Conservation (phyloP, 2,113 vertebrate genomes). For the Odocoileus hemionus region DNA sequence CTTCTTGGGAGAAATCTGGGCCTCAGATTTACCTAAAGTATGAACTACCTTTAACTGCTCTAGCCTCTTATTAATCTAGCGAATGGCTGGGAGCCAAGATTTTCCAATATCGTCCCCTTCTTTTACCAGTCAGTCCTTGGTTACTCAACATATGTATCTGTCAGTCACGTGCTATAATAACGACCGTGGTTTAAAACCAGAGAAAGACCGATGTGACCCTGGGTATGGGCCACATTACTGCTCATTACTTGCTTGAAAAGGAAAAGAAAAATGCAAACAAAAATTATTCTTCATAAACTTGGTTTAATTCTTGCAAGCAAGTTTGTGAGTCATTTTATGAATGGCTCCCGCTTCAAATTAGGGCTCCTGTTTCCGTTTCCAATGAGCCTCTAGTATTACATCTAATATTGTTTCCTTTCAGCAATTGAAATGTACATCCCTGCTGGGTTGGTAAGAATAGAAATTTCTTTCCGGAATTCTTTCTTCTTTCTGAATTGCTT, state of each 20-base stretch:
- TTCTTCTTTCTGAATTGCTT: slow-evolving; percentile 75
- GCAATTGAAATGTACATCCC: slow-evolving; percentile 77
- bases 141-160: not conserved
- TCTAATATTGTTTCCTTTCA: slow-evolving; percentile 77
- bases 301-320: slow-evolving; percentile 72
- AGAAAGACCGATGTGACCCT: not conserved
- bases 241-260: slow-evolving; percentile 44
- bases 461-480: slow-evolving; percentile 78
- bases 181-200: not conserved
- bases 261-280: slow-evolving; percentile 56
- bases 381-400: slow-evolving; percentile 74
- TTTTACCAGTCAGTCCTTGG: not conserved
- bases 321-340: slow-evolving; percentile 79
- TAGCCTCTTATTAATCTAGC: not conserved
- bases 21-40: slow-evolving; percentile 15
- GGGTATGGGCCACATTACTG: not conserved
- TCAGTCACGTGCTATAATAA: not conserved
- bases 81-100: not conserved
- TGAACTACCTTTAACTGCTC: not conserved
- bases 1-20: slow-evolving; percentile 25
- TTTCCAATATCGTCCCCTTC: not conserved
- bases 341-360: slow-evolving; percentile 76
- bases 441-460: slow-evolving; percentile 78
- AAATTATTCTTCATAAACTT: slow-evolving; percentile 73
- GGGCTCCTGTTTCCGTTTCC: slow-evolving; percentile 73